Conservation (phyloP, 2,113 vertebrate genomes). For the Genyomyrus donnyi region DNA sequence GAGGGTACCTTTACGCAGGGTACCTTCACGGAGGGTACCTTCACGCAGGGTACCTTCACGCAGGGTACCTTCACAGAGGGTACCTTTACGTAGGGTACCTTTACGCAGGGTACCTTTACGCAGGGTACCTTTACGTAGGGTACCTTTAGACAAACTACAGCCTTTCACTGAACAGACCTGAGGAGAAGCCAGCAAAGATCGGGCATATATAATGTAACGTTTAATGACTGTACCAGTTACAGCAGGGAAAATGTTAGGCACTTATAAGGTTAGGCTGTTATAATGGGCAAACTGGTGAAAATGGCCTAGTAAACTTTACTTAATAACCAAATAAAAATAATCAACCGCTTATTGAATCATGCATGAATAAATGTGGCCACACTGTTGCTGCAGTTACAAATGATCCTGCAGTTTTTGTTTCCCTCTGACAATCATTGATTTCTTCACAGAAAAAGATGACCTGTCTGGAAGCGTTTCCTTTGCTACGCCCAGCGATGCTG, state of each 20-base stretch:
- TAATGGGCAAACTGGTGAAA: background rate
- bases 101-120: fast-evolving
- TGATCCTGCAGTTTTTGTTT: background rate
- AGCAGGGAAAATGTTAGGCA: background rate
- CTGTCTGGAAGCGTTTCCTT: background rate
- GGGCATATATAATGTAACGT: background rate
- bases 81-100: too few relatives aligned
- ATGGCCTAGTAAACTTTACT: background rate
- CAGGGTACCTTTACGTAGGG: fast-evolving
- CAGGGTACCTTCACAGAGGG: fast-evolving
- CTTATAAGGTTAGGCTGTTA: background rate
- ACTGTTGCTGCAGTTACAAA: background rate
- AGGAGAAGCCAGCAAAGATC: background rate
- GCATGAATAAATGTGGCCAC: background rate
- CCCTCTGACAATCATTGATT: background rate
- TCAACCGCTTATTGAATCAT: background rate
- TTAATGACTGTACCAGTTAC: background rate
- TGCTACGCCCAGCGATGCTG: background rate
- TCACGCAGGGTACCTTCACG: too few relatives aligned
- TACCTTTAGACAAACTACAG: background rate
- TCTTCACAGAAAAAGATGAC: background rate
- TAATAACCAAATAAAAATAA: background rate
- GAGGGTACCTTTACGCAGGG: too few relatives aligned
- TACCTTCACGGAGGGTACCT: too few relatives aligned
- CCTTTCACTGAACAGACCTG: background rate